Evolutionary conservation across 2,797 vertebrate genomes (phyloP).

Genomic region (Sebastes minor): DNA sequence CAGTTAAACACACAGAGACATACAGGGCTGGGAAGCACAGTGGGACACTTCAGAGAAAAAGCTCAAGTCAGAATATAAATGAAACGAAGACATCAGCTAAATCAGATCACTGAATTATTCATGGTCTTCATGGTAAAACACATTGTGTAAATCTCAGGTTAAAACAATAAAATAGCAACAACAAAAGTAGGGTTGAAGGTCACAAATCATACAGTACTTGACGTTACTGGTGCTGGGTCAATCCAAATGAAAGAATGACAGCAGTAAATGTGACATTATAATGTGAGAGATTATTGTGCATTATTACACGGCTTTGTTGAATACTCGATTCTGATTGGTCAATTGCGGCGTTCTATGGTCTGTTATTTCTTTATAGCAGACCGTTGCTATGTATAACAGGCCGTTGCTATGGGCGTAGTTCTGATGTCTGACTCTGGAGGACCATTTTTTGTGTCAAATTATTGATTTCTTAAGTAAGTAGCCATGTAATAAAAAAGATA

Average conservation of each 20-base stretch:
- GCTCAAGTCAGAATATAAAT: not conserved
- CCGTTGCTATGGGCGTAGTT: no score
- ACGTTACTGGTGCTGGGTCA: not conserved
- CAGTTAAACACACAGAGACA: conserved; percentile 42
- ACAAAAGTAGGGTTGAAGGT: not conserved
- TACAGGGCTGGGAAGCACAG: not conserved
- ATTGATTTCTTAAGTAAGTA: no score
- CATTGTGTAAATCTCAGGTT: not conserved
- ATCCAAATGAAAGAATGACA: not conserved
- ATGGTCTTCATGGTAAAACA: not conserved
- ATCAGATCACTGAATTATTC: not conserved
- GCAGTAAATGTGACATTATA: not conserved
- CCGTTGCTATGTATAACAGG: no score
- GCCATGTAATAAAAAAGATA: no score
- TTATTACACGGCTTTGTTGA: no score
- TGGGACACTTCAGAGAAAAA: conserved; percentile 9
- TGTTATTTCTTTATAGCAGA: no score
- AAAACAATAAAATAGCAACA: not conserved
- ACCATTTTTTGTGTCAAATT: no score
- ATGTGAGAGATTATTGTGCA: not conserved
- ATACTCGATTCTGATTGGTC: no score
- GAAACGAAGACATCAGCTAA: not conserved
- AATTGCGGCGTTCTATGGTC: no score
- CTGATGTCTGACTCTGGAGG: no score
- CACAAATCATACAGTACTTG: not conserved